phyloP scores from a whole-genome alignment of 2,113 vertebrate species.

The Ardeotis arabs region DNA sequence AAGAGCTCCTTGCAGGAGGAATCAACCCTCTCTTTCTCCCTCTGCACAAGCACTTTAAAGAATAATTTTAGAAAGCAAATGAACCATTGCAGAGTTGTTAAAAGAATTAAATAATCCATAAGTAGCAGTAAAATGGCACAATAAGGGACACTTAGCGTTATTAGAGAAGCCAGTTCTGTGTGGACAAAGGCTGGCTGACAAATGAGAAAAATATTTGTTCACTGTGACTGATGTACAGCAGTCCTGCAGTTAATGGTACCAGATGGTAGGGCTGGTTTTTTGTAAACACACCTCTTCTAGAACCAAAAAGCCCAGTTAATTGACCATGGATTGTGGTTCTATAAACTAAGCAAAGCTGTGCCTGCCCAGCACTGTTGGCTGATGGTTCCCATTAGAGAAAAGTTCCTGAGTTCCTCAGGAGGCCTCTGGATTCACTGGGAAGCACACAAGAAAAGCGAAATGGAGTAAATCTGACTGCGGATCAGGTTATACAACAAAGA shows the following conservation, averaged over 20 bases:
- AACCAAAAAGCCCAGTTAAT: background rate
- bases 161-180: constrained; percentile 10
- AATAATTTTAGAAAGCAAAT: constrained; percentile 39
- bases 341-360: constrained; percentile 3
- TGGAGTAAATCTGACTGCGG: background rate
- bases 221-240: background rate
- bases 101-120: constrained; percentile 55
- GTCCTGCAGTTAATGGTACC: background rate
- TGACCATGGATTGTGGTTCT: background rate
- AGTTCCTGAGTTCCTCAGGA: background rate
- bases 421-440: background rate
- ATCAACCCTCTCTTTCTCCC: background rate
- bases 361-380: background rate
- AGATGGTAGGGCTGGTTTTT: constrained; percentile 5
- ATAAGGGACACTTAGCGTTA: background rate
- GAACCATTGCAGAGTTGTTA: background rate
- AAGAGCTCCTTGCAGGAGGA: constrained; percentile 10
- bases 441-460: background rate
- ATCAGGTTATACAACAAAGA: background rate
- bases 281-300: background rate
- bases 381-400: background rate
- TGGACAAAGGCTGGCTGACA: constrained; percentile 2
- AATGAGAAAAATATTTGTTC: constrained; percentile 14
- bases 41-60: constrained; percentile 4
- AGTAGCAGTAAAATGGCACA: constrained; percentile 6